Conservation (phyloP, 2,113 vertebrate species). For the Sphyrna mokarran region DNA sequence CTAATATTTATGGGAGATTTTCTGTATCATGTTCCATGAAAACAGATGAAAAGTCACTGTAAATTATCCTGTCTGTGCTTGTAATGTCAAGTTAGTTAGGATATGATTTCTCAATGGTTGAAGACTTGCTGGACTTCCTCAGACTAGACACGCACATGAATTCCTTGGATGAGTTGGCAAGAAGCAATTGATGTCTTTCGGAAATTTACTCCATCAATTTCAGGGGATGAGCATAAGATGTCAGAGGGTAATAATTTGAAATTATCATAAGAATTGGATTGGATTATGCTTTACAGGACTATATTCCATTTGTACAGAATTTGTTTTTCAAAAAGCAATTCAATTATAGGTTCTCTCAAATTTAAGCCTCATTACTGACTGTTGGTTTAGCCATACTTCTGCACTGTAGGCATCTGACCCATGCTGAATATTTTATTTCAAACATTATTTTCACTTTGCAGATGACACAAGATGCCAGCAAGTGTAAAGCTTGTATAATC, state of each 20-base stretch:
- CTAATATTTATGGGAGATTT: too few species aligned
- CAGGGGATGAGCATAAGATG: background rate
- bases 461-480: background rate
- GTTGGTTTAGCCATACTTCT: background rate
- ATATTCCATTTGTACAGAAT: background rate
- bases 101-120: background rate
- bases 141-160: background rate
- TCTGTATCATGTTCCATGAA: too few species aligned
- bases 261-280: background rate
- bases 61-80: too few species aligned
- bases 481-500: background rate
- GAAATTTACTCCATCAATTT: background rate
- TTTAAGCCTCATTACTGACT: background rate
- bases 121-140: background rate
- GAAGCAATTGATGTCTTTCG: background rate
- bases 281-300: background rate
- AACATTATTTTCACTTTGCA: background rate
- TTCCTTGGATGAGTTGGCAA: background rate
- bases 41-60: too few species aligned
- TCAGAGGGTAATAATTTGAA: background rate
- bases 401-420: background rate
- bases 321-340: background rate
- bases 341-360: background rate
- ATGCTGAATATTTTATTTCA: background rate
- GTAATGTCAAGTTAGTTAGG: background rate